Conservation (phyloP, 1,140 invertebrate genomes). For the Macrosteles quadrilineatus region DNA sequence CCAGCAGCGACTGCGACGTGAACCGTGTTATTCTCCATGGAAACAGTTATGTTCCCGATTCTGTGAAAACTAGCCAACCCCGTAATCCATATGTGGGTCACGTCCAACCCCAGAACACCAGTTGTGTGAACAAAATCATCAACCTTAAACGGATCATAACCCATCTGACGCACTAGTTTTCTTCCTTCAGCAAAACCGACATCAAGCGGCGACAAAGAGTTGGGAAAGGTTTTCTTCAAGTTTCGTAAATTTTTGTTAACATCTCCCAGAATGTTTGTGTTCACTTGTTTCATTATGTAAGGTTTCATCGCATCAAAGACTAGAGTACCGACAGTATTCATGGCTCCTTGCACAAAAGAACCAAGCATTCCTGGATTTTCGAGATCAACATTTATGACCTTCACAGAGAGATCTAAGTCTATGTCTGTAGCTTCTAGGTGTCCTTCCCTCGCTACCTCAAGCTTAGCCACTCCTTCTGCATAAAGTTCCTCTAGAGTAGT, state of each 20-base stretch:
- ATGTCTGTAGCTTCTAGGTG: conserved; percentile 74
- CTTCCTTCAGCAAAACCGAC: conserved; percentile 73
- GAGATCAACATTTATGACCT: conserved; percentile 76
- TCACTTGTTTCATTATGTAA: conserved; percentile 74
- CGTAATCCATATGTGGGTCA: conserved; percentile 69
- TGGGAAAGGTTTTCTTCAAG: conserved; percentile 64
- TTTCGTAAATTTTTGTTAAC: conserved; percentile 46
- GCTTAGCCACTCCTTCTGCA: conserved; percentile 62
- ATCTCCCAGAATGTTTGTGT: conserved; percentile 58
- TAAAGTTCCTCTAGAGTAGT: conserved; percentile 68
- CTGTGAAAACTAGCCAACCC: conserved; percentile 79
- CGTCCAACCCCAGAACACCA: conserved; percentile 65
- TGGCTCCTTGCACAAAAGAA: conserved; percentile 68
- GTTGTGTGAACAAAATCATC: conserved; percentile 68
- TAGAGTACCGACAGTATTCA: conserved; percentile 76
- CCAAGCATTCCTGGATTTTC: conserved; percentile 75
- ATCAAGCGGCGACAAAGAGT: conserved; percentile 82
- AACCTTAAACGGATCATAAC: conserved; percentile 69
- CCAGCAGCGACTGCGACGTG: conserved; percentile 69
- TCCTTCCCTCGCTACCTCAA: conserved; percentile 71
- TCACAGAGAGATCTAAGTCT: conserved; percentile 74
- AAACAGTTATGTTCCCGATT: conserved; percentile 72
- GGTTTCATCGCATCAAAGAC: conserved; percentile 85
- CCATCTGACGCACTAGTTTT: conserved; percentile 66
- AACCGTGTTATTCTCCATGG: conserved; percentile 68